Percentiles rank a stretch among this genome's conserved stretches.
phyloP scores from a whole-genome alignment of 2,113 vertebrate species.

The Dicrurus megarhynchus region DNA sequence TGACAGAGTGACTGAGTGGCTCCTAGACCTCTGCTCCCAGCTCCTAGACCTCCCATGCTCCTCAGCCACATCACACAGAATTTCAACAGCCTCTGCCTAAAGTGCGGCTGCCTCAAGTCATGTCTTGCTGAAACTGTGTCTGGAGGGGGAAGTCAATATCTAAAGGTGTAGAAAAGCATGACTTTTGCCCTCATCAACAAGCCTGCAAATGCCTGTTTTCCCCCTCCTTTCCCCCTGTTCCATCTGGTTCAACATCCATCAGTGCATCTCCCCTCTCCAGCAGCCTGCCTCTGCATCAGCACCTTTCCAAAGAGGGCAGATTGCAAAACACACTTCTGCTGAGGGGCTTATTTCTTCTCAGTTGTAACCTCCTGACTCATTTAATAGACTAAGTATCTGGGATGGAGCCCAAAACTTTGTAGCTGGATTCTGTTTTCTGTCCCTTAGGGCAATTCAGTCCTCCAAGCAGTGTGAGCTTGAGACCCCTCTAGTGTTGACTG shows the following conservation, averaged over 20 bases:
- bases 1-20: slow-evolving; percentile 47
- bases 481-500: slow-evolving; percentile 12
- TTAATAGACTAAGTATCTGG: slow-evolving; percentile 40
- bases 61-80: neutral
- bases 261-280: neutral
- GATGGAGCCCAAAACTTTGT: slow-evolving; percentile 55
- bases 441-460: slow-evolving; percentile 1
- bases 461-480: neutral
- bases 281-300: neutral
- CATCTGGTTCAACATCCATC: slow-evolving; percentile 16
- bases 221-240: neutral
- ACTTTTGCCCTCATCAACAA: neutral
- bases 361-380: slow-evolving; percentile 16
- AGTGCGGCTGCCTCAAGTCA: neutral
- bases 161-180: neutral
- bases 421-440: slow-evolving; percentile 42
- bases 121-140: neutral
- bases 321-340: slow-evolving; percentile 30
- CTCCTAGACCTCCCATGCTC: slow-evolving; percentile 18
- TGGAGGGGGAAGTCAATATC: neutral
- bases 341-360: slow-evolving; percentile 13
- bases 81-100: neutral
- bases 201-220: neutral
- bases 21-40: slow-evolving; percentile 22
- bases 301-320: slow-evolving; percentile 2